Evolutionary conservation across 1,140 invertebrate genomes (phyloP).

Genomic region (Tenebrio molitor): DNA sequence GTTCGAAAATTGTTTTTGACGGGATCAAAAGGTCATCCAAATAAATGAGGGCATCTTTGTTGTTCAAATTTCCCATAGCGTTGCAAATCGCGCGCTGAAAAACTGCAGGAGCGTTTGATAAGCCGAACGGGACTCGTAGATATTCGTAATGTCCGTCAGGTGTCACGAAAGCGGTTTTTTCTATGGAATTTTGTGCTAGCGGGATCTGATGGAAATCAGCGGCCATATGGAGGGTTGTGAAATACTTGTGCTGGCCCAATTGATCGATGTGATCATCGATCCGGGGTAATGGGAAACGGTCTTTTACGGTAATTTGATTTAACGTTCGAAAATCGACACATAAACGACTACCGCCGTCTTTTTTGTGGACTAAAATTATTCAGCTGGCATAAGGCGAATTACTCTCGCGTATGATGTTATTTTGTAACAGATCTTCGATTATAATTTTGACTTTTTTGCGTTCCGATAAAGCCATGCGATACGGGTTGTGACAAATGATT

Average conservation of each 20-base stretch:
- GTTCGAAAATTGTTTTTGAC: conserved; percentile 1
- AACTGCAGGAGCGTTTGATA: no score
- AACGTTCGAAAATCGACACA: background rate
- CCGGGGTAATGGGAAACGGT: background rate
- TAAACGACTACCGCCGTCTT: no score
- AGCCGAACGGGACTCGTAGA: conserved; percentile 56
- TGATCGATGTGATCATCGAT: background rate
- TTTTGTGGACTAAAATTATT: background rate
- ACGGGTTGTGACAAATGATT: no score
- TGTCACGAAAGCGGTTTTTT: conserved; percentile 59
- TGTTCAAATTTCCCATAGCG: background rate
- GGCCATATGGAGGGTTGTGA: background rate
- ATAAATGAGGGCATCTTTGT: conserved; percentile 56
- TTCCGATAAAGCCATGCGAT: conserved; percentile 1
- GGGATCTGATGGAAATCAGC: conserved; percentile 56
- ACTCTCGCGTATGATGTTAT: background rate
- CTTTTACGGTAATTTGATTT: background rate
- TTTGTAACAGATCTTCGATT: conserved; percentile 1
- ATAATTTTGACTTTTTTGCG: background rate
- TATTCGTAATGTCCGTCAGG: conserved; percentile 60
- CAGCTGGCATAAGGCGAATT: background rate
- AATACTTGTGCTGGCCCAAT: background rate
- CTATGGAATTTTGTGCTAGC: conserved; percentile 61
- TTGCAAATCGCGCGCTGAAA: no score
- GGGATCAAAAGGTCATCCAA: conserved; percentile 62